Conservation (phyloP, 2,113 vertebrate species). For the Serranochromis macrocephalus region DNA sequence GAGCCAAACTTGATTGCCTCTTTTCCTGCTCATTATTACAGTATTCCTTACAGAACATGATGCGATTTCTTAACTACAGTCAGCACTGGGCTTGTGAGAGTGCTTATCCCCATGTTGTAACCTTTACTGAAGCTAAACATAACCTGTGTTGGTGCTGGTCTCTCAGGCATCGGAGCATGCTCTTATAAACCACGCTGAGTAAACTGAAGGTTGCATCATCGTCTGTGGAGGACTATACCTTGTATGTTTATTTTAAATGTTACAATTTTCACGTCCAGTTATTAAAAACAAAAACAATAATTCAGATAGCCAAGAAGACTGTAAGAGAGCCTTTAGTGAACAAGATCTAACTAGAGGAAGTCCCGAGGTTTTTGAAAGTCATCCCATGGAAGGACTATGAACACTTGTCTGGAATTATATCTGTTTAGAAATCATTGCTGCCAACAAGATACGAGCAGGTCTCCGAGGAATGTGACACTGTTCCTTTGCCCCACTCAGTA, state of each 20-base stretch:
- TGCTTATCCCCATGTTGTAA: background rate
- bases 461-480: background rate
- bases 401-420: background rate
- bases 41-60: slow-evolving; percentile 36
- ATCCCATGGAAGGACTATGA: background rate
- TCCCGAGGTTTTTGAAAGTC: background rate
- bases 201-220: background rate
- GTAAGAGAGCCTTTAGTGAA: background rate
- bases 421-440: background rate
- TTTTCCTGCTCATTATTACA: slow-evolving; percentile 37
- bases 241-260: background rate
- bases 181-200: background rate
- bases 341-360: background rate
- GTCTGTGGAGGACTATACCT: background rate
- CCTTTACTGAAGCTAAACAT: background rate
- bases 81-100: background rate
- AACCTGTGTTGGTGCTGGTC: background rate
- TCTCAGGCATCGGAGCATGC: background rate
- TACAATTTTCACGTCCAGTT: background rate
- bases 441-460: background rate
- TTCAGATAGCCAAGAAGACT: background rate
- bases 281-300: background rate
- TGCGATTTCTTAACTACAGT: background rate
- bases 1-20: slow-evolving; percentile 50
- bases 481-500: background rate